A percentile compares a stretch with the other conserved stretches of the same genome.
Conservation (phyloP, 2,113 vertebrate genomes). For the Bufo gargarizans region DNA sequence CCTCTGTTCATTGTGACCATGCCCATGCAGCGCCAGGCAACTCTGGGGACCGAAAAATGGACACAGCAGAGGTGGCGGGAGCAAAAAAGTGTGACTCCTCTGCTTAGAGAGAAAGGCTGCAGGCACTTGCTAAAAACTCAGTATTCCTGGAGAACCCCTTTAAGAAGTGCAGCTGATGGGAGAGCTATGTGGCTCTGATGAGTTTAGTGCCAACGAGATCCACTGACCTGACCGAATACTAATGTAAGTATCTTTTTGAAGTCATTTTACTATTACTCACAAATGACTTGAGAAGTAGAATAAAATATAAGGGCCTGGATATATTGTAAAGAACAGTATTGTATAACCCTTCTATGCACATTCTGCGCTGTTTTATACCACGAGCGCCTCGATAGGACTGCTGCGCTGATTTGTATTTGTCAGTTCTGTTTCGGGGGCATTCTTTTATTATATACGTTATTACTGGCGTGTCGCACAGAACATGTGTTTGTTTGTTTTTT, state of each 20-base stretch:
- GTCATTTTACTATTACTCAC: no score
- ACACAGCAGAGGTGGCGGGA: no score
- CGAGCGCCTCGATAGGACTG: not conserved
- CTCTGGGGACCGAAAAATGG: no score
- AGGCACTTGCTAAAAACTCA: no score
- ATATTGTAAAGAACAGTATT: not conserved
- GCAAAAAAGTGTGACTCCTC: no score
- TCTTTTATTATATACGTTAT: not conserved
- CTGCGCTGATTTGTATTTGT: not conserved
- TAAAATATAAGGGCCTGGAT: not conserved
- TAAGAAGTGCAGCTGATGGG: not conserved
- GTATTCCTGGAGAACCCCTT: no score
- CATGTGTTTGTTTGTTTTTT: not conserved
- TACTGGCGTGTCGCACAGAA: not conserved
- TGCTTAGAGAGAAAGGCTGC: no score
- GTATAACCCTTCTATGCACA: not conserved
- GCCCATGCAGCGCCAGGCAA: no score
- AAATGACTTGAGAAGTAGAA: not conserved
- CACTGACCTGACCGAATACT: no score
- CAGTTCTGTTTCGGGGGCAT: not conserved
- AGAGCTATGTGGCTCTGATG: not conserved
- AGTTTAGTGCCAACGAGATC: no score
- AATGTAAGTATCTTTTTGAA: no score
- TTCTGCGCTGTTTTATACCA: not conserved
- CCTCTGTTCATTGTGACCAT: no score